phyloP scores from a whole-genome alignment of 2,113 vertebrate genomes.

The Leptocoma aspasia region DNA sequence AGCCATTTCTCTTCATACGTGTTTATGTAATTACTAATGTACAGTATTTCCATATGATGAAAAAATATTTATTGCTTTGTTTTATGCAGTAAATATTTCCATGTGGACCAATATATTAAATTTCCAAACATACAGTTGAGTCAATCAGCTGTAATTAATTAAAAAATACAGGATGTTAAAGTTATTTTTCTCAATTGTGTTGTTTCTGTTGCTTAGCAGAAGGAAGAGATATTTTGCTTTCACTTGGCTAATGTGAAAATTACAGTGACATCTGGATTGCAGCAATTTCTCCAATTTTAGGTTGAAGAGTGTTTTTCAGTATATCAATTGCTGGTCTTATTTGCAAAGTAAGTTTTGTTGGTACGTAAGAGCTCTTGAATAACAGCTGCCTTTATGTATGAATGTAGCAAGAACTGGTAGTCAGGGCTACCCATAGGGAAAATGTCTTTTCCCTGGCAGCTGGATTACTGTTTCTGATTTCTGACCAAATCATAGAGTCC shows the following conservation, averaged over 20 bases:
- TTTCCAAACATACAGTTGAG: background rate
- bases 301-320: background rate
- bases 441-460: background rate
- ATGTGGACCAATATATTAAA: background rate
- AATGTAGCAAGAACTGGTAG: background rate
- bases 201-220: background rate
- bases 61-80: background rate
- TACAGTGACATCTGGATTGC: background rate
- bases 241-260: background rate
- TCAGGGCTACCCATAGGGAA: background rate
- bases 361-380: background rate
- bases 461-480: background rate
- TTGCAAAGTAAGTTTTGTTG: background rate
- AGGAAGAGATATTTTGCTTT: background rate
- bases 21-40: background rate
- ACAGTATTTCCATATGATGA: background rate
- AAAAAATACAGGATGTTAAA: background rate
- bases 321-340: background rate
- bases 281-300: background rate
- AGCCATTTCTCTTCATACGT: background rate
- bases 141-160: background rate
- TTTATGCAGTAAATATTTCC: conserved; percentile 13
- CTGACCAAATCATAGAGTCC: background rate
- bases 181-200: background rate
- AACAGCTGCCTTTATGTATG: background rate